Evolutionary conservation across 2,797 vertebrate genomes (phyloP).

Genomic region (Ammospiza maritima): DNA sequence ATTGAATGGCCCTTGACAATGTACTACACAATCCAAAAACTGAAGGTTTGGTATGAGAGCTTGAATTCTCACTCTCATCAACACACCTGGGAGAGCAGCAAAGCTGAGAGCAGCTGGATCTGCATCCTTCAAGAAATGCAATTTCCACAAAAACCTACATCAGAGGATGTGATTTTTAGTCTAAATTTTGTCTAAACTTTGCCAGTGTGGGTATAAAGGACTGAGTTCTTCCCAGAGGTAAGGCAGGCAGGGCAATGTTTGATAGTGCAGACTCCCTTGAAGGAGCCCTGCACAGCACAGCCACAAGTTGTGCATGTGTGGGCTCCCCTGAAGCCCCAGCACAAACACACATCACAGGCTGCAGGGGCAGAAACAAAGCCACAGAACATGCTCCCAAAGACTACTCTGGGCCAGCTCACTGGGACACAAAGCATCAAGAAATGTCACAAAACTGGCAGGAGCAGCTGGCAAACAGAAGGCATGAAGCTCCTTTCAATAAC

Average conservation of each 20-base stretch:
- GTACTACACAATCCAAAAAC: background rate
- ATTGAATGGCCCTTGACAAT: background rate
- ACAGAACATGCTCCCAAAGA: background rate
- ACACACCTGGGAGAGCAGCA: background rate
- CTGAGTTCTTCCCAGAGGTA: background rate
- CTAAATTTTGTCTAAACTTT: background rate
- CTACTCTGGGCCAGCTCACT: background rate
- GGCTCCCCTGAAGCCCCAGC: background rate
- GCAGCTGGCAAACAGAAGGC: background rate
- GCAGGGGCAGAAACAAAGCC: background rate
- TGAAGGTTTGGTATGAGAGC: background rate
- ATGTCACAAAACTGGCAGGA: background rate
- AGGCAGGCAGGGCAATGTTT: background rate
- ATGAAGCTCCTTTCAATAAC: rapidly evolving
- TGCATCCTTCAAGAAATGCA: background rate
- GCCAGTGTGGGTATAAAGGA: background rate
- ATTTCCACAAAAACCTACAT: background rate
- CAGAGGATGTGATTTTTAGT: background rate
- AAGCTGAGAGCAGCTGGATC: background rate
- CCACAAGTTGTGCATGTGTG: background rate
- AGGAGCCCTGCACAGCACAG: background rate
- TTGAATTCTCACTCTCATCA: background rate
- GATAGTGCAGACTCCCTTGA: background rate
- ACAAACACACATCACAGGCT: background rate
- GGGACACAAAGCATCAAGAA: background rate